Conservation (phyloP, 2,113 vertebrate species). For the Grus americana region DNA sequence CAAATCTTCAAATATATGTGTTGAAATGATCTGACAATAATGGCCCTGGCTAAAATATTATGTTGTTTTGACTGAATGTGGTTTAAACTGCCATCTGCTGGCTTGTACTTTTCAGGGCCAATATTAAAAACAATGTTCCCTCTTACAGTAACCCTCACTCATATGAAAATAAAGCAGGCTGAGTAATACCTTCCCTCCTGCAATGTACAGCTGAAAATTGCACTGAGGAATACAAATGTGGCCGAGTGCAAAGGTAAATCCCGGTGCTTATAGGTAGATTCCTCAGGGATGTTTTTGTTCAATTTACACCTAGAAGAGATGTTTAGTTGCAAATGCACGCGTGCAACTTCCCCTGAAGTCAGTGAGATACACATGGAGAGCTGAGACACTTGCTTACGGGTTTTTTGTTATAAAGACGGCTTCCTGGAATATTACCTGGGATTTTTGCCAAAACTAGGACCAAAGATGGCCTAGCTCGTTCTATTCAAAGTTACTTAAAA, state of each 20-base stretch:
- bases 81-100: slow-evolving; percentile 72
- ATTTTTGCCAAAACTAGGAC: slow-evolving; percentile 18
- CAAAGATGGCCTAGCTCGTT: neutral
- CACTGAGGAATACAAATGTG: neutral
- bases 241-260: neutral
- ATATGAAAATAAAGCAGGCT: slow-evolving; percentile 38
- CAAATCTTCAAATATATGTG: neutral
- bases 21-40: slow-evolving; percentile 25
- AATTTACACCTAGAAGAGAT: neutral
- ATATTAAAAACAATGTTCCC: slow-evolving; percentile 42
- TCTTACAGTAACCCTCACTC: slow-evolving; percentile 39
- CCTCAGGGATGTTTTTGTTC: slow-evolving; percentile 34
- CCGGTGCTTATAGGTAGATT: neutral
- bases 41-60: slow-evolving; percentile 30
- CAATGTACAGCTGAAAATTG: neutral
- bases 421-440: slow-evolving; percentile 41
- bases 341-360: neutral
- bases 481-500: neutral
- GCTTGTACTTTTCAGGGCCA: slow-evolving; percentile 51
- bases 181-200: slow-evolving; percentile 4
- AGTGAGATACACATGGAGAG: neutral
- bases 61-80: slow-evolving; percentile 61
- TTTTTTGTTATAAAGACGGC: neutral
- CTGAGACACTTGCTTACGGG: neutral
- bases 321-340: neutral